Conservation (phyloP, 1,140 invertebrate species). For the Drosophila dunni region DNA sequence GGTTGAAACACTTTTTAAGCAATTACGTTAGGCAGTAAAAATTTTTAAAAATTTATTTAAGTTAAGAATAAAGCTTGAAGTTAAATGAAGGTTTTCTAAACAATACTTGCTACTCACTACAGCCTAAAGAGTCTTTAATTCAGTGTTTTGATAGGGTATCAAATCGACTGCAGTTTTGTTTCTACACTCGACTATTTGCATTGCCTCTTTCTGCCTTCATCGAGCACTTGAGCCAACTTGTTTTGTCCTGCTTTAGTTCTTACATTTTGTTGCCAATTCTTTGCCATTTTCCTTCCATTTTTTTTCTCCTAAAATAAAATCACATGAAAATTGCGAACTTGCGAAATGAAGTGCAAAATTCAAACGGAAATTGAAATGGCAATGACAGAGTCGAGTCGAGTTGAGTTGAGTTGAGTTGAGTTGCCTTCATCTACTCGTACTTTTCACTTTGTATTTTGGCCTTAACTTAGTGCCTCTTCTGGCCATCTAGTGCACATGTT, state of each 20-base stretch:
- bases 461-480: slow-evolving; percentile 52
- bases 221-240: slow-evolving; percentile 43
- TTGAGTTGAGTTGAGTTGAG: slow-evolving; percentile 34
- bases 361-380: slow-evolving; percentile 83
- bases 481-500: slow-evolving; percentile 62
- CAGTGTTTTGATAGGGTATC: neutral
- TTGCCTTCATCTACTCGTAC: slow-evolving; percentile 30
- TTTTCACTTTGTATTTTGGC: slow-evolving; percentile 38
- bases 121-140: neutral
- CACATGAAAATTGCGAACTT: slow-evolving; percentile 79
- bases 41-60: neutral
- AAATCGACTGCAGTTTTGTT: slow-evolving; percentile 36
- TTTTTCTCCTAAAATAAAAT: slow-evolving; percentile 31
- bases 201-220: slow-evolving; percentile 63
- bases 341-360: slow-evolving; percentile 83
- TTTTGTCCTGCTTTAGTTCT: slow-evolving; percentile 44
- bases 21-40: neutral
- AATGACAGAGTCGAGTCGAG: slow-evolving; percentile 79
- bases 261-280: slow-evolving; percentile 21
- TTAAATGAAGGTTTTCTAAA: neutral
- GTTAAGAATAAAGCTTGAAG: too few relatives aligned
- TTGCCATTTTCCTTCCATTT: slow-evolving; percentile 26
- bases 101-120: neutral
- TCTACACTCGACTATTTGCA: slow-evolving; percentile 72
- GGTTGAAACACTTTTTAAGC: neutral